These are phyloP conservation scores for Enoplolaimus lenunculus DNA, from an alignment of 2,888 invertebrate genomes.

Conservation along the genomic window DNA sequence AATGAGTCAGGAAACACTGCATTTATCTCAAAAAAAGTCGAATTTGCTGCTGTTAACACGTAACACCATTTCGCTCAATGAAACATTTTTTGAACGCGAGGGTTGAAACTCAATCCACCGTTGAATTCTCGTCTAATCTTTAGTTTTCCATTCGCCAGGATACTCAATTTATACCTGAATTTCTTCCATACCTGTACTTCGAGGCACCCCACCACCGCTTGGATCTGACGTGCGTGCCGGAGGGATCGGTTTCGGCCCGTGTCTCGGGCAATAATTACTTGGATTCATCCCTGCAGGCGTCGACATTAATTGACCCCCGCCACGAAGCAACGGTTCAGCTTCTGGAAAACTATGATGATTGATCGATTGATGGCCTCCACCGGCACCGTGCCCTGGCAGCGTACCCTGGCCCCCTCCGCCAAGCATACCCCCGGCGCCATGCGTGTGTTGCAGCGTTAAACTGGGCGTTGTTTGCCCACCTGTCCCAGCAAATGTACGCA, in stretches of 20 bases:
- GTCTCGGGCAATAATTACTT: constrained; percentile 24
- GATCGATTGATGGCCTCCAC: not conserved
- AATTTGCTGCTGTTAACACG: no score
- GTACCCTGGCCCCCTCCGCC: not conserved
- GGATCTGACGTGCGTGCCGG: constrained; percentile 36
- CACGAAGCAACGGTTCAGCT: constrained; percentile 19
- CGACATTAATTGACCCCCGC: not conserved
- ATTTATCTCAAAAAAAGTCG: no score
- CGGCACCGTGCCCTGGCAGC: not conserved
- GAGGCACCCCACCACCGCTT: constrained; percentile 15
- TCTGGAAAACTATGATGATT: constrained; percentile 18
- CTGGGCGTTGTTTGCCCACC: not conserved
- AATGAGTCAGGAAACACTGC: no score
- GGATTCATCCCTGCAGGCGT: not conserved
- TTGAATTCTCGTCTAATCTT: no score
- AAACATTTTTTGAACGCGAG: no score
- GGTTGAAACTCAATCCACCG: no score
- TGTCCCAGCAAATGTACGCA: not conserved
- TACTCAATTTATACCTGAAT: constrained; percentile 24
- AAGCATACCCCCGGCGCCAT: not conserved
- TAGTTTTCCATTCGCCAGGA: no score
- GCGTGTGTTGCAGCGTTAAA: not conserved
- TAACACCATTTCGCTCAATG: no score
- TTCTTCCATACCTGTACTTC: constrained; percentile 20
- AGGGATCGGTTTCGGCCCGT: constrained; percentile 38